These are phyloP conservation scores for Furcifer pardalis DNA, from an alignment of 2,797 vertebrate genomes.

Conservation along the genomic window DNA sequence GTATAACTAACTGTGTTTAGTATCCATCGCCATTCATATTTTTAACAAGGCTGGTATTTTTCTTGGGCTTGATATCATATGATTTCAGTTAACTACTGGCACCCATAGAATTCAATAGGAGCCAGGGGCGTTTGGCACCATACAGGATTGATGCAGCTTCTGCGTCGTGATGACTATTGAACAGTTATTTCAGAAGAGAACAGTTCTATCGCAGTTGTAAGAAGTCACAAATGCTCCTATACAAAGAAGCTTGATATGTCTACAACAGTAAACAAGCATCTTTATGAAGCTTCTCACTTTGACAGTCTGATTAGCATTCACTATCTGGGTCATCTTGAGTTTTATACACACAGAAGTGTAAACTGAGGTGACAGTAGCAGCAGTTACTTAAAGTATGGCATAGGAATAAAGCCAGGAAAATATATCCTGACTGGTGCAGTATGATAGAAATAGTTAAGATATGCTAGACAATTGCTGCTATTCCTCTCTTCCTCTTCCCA, in stretches of 20 bases:
- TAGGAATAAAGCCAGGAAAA: constrained; percentile 15
- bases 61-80: background rate
- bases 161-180: background rate
- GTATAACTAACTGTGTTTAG: background rate
- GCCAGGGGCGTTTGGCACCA: background rate
- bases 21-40: background rate
- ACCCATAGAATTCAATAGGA: constrained; percentile 2
- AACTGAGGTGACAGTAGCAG: constrained; percentile 30
- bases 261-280: background rate
- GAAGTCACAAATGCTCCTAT: background rate
- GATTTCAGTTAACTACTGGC: background rate
- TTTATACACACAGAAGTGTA: constrained; percentile 25
- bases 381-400: constrained; percentile 23
- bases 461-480: constrained; percentile 25
- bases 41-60: background rate
- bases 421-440: constrained; percentile 15
- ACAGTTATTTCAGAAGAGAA: background rate
- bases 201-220: background rate
- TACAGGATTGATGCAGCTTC: background rate
- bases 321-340: constrained; percentile 16
- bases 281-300: constrained; percentile 32
- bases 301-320: constrained; percentile 26
- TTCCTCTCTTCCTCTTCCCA: constrained; percentile 6
- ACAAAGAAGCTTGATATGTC: background rate
- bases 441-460: constrained; percentile 16